Evolutionary conservation across 2,888 invertebrate genomes (phyloP), one percentile per base, ranked within the genome.

Genomic region (Rutpela maculata): DNA sequence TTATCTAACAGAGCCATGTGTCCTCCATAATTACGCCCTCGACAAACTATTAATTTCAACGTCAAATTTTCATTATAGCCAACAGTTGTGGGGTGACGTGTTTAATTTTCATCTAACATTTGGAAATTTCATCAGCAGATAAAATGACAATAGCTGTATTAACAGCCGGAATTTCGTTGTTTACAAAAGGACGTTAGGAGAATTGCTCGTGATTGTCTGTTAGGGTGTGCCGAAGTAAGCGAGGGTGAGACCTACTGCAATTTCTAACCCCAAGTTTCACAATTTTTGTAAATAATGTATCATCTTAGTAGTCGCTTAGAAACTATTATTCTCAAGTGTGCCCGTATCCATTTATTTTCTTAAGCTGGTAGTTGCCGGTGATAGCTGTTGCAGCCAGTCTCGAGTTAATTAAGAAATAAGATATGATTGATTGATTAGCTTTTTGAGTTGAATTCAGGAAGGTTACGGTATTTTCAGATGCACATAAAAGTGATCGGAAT

Each of bases 191-290:
- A 81, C 80, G 79, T 80, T 82, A 78, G 79, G 74, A 80, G 80
- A 82, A 83, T 84, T 81, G 80, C 80, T 80, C 67, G 80, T 79
- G 79, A 81, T 83, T 81, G 83, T 83, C 77, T 77, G 75, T 35
- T 75, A 72, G 80, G 76, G 80, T 72, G 71, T 66, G 76, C 56
- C n/a, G 50, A 62, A 70, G 67, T 63, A 43, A 65, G 67, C 60
- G 80, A 78, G 80, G 80, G 80, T 78, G 67, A 12, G 18, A 73
- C 18, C 31, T 38, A 55, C n/a, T 35, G 60, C 60, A 66, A 66
- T 62, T 69, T 65, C 31, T 62, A 57, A 43, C 59, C 59, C 67
- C 43, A 59, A 65, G 66, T 55, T 66, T 17, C 65, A 71, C n/a
- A 43, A 75, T 72, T 75, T 72, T 72, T 55, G 63, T 62, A 55